phyloP scores from a whole-genome alignment of 2,888 invertebrate genomes.

The Helicoverpa assulta region DNA sequence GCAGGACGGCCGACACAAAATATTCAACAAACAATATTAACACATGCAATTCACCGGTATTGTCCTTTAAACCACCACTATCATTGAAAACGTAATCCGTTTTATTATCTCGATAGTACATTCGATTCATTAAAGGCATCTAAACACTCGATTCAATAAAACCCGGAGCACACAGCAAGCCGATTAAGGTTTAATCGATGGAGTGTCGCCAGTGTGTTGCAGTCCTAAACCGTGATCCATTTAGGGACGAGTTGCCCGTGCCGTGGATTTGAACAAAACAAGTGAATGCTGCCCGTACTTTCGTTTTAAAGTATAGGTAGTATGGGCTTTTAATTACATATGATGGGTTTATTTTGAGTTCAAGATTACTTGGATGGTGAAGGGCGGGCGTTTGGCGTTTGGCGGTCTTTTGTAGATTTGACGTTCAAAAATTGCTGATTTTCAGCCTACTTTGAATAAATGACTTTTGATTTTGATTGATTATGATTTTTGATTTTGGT shows the following conservation, averaged over 20 bases:
- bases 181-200: constrained; percentile 41
- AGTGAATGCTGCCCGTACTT: constrained; percentile 16
- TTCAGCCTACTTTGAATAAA: no score
- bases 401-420: no score
- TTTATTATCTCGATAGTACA: background rate
- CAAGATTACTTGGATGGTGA: no score
- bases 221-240: constrained; percentile 54
- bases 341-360: background rate
- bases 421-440: no score
- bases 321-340: constrained; percentile 21
- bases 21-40: no score
- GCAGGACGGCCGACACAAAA: no score
- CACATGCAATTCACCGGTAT: no score
- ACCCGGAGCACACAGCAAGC: constrained; percentile 33
- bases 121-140: constrained; percentile 14
- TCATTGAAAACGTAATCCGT: background rate
- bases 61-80: background rate
- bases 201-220: constrained; percentile 38
- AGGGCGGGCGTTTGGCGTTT: no score
- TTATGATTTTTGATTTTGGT: no score
- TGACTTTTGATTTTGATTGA: no score
- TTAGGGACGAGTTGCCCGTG: constrained; percentile 43
- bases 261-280: constrained; percentile 51
- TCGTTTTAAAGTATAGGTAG: constrained; percentile 9
- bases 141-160: constrained; percentile 30